Evolutionary conservation across 2,888 invertebrate species (phyloP), one percentile per base, ranked within the genome.

Genomic region (Acheta domesticus): DNA sequence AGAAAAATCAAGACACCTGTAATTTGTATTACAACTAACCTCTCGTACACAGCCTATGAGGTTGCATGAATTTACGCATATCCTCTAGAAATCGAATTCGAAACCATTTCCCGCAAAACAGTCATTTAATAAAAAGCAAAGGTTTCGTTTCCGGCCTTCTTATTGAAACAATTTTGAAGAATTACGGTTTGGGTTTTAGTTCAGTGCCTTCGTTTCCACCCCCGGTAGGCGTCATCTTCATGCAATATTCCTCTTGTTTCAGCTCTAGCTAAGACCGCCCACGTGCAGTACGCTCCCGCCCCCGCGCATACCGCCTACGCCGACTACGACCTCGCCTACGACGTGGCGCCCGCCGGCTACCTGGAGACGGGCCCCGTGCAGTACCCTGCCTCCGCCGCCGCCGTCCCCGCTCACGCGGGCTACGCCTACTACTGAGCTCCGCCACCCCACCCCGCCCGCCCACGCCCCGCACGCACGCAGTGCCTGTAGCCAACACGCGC

Each of bases 251-350:
- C 5, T 36, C 8, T 36, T 62, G 62, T 62, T 62, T 14, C 62
- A 62, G 62, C 62, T 19, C 16, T 62, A 62, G 62, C 62, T 3
- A 62, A 62, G n/a, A 62, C 62, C 14, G 62, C 62, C 16, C 16
- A 14, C 16, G 62, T 62, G 14, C 62, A 14, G n/a, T 19, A 19
- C 8, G 62, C 62, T 5, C 16, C 62, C 16, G 62, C 16, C 62
- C 62, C 62, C n/a, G 62, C 62, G 0, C 62, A 62, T 5, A 8
- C 62, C 16, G 62, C 62, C 62, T 62, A 62, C n/a, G 62, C 62
- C n/a, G 62, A 62, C 62, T 62, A 62, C 62, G 62, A 62, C 62
- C 14, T 62, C 62, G 62, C 62, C 16, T 62, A 62, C 62, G 62
- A 62, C 62, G n/a, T 62, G 14, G 62, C 62, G 14, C 62, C 62